Evolutionary conservation across 2,113 vertebrate species (phyloP).

Genomic region (Spilogale gracilis): DNA sequence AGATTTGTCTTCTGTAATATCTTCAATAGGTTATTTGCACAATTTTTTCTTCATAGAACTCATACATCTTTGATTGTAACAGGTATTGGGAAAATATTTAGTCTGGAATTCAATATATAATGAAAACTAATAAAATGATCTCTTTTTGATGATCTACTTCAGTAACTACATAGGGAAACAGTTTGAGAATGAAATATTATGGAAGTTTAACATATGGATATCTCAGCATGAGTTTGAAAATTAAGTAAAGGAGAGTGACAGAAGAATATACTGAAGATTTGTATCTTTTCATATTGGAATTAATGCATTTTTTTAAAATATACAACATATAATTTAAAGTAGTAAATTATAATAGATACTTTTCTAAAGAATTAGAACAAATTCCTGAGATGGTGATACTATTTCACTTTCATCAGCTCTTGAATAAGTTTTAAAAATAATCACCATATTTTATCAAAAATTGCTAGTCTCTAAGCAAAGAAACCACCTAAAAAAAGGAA

Average conservation of each 20-base stretch:
- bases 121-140: background rate
- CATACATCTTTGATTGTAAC: background rate
- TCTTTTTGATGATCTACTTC: background rate
- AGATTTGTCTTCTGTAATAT: background rate
- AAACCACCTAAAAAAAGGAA: background rate
- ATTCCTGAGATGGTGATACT: background rate
- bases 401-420: background rate
- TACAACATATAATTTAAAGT: background rate
- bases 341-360: background rate
- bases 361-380: background rate
- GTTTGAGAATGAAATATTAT: background rate
- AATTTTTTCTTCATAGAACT: background rate
- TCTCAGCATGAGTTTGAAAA: background rate
- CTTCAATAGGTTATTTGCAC: background rate
- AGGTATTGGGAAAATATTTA: background rate
- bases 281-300: background rate
- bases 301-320: background rate
- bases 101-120: background rate
- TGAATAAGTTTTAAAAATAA: background rate
- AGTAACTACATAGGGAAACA: background rate
- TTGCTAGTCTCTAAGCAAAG: background rate
- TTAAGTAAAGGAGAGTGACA: background rate
- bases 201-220: background rate
- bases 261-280: background rate
- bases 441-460: background rate